Evolutionary conservation across 2,888 invertebrate species (phyloP).

Genomic region (Crioceris asparagi): DNA sequence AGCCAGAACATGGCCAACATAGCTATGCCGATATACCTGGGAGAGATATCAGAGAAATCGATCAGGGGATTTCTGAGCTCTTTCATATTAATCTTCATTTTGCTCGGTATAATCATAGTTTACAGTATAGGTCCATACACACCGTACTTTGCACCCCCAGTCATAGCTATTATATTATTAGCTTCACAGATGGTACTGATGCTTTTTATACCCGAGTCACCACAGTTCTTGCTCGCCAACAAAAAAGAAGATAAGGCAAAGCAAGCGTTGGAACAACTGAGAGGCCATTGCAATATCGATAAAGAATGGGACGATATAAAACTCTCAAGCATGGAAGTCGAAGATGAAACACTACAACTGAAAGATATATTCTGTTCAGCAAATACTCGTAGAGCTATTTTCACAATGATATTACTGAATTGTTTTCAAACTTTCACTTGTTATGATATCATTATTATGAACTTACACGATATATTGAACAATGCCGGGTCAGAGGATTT

Average conservation of each 20-base stretch:
- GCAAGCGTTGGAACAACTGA: conserved; percentile 25
- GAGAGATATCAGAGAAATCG: conserved; percentile 34
- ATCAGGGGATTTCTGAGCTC: conserved; percentile 33
- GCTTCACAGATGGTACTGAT: conserved; percentile 29
- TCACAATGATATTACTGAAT: conserved; percentile 33
- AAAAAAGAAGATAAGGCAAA: conserved; percentile 28
- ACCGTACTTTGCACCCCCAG: conserved; percentile 22
- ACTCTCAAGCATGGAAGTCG: conserved; percentile 29
- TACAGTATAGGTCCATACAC: conserved; percentile 29
- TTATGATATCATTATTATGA: conserved; percentile 35
- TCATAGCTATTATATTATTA: conserved; percentile 24
- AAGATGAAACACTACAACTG: conserved; percentile 28
- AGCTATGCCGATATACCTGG: conserved; percentile 35
- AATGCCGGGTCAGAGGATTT: conserved; percentile 30
- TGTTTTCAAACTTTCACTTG: conserved; percentile 33
- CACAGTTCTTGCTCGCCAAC: conserved; percentile 31
- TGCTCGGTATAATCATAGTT: conserved; percentile 28
- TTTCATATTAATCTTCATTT: conserved; percentile 34
- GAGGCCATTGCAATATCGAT: conserved; percentile 25
- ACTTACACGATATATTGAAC: conserved; percentile 31
- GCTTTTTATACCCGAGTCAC: conserved; percentile 33
- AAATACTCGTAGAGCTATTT: conserved; percentile 32
- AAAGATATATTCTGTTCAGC: conserved; percentile 30
- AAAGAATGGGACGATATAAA: conserved; percentile 31
- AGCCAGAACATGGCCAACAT: conserved; percentile 36